A percentile compares a stretch with the other conserved stretches of the same genome.
phyloP scores from a whole-genome alignment of 35 echinoderm and acorn worm species.

The Apostichopus japonicus region DNA sequence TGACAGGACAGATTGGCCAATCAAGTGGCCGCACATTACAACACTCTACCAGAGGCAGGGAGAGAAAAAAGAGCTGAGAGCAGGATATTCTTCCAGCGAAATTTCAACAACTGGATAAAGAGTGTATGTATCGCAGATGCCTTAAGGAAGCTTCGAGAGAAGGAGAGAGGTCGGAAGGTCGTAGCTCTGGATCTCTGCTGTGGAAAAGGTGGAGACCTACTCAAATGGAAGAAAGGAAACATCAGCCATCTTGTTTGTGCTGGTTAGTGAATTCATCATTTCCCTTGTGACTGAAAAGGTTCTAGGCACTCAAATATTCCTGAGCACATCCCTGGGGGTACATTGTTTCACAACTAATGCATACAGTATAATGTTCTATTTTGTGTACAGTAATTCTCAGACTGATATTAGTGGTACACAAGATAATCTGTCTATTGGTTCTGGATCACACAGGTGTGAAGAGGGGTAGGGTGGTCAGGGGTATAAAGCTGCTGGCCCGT shows the following conservation, averaged over 20 bases:
- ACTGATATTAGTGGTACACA: too few species aligned
- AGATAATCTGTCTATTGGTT: too few species aligned
- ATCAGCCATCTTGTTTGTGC: conserved; percentile 91
- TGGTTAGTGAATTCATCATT: conserved; percentile 53
- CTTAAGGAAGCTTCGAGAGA: conserved; percentile 55
- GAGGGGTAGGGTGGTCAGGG: too few species aligned
- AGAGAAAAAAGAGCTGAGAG: conserved; percentile 77
- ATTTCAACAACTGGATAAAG: conserved; percentile 99
- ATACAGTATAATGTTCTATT: too few species aligned
- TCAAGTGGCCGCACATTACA: conserved; percentile 93
- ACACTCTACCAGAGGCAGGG: conserved; percentile 84
- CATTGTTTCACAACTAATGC: too few species aligned
- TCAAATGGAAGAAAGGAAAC: conserved; percentile 97
- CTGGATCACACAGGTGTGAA: too few species aligned
- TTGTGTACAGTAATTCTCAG: too few species aligned
- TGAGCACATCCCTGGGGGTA: too few species aligned
- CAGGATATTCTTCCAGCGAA: conserved; percentile 87
- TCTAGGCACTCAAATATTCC: too few species aligned
- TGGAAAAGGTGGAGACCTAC: conserved; percentile 95
- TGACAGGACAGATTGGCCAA: conserved; percentile 22
- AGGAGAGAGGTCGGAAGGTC: conserved; percentile 51
- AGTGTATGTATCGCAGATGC: conserved; percentile 84
- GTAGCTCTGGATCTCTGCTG: conserved; percentile 89
- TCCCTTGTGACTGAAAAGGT: too few species aligned
- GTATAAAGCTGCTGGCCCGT: too few species aligned